These are phyloP conservation scores for Yasuhikotakia modesta DNA, from an alignment of 2,797 vertebrate species.

Conservation along the genomic window DNA sequence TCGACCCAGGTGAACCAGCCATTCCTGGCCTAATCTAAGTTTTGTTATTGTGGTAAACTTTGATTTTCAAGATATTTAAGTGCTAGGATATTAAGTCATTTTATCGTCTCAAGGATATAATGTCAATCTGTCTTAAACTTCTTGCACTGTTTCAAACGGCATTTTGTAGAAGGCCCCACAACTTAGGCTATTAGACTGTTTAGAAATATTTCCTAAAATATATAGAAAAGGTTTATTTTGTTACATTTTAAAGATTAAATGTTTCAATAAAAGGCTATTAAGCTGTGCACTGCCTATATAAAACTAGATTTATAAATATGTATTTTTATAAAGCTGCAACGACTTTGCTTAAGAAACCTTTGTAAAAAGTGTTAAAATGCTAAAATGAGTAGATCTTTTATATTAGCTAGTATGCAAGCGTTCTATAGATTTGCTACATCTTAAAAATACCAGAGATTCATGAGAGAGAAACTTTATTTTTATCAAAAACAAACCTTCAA, in stretches of 20 bases:
- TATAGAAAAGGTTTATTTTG: slow-evolving; percentile 46
- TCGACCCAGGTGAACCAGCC: slow-evolving; percentile 40
- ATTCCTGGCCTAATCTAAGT: slow-evolving; percentile 43
- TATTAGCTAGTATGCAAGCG: slow-evolving; percentile 74
- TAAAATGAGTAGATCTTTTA: slow-evolving; percentile 73
- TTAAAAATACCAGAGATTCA: slow-evolving; percentile 23
- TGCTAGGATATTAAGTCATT: slow-evolving; percentile 31
- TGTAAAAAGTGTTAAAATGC: slow-evolving; percentile 89
- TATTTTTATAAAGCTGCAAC: slow-evolving; percentile 81
- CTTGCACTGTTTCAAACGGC: slow-evolving; percentile 34
- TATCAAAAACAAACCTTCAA: slow-evolving; percentile 46
- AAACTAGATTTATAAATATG: slow-evolving; percentile 67
- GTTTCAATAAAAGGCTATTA: slow-evolving; percentile 71
- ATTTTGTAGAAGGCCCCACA: slow-evolving; percentile 41
- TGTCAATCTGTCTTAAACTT: slow-evolving; percentile 53
- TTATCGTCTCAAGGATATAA: too few relatives aligned
- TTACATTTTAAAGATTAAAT: slow-evolving; percentile 64
- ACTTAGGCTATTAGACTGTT: too few relatives aligned
- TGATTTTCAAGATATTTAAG: slow-evolving; percentile 35
- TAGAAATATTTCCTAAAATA: slow-evolving; percentile 54
- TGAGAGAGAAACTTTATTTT: slow-evolving; percentile 46
- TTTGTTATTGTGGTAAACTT: slow-evolving; percentile 49
- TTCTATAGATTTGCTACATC: slow-evolving; percentile 75
- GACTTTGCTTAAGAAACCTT: slow-evolving; percentile 75
- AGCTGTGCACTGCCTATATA: slow-evolving; percentile 88